Base-by-base conservation (phyloP, 2,113 vertebrate species). In the Scartelaos histophorus region DNA sequence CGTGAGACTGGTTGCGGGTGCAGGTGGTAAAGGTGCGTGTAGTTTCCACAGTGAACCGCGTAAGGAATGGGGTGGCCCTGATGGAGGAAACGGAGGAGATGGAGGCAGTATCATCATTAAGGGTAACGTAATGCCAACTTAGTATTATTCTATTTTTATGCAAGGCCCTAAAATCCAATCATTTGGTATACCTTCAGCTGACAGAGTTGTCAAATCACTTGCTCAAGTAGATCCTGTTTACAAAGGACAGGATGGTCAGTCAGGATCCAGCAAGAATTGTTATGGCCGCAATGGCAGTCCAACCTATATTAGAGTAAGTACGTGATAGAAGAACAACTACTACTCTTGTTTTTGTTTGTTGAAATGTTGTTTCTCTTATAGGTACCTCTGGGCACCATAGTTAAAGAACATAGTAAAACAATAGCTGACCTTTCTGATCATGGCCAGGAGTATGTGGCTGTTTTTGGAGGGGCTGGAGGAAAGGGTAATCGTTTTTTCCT, bases 401-500 rank as follows among this genome's bases (percentile, higher is more conserved):
- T 99, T 66, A 98, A 95, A 87, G 97, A 99, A 71, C 70, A 95
- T 7, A 87, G 86, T 0, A 13, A 29, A 3, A 76, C 88, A 0
- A 82, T 98, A 47, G 93, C 93, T 6, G 97, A 99, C 82, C 94
- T 99, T 5, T 91, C 91, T 1, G 25, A 56, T 3, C 89, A 95
- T 0, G 94, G 93, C 0, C 94, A 96, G 2, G 94, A 97, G 81
- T 98, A 93, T 35, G 3, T 97, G 2, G 97, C 96, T 0, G 96
- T 91, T 0, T 93, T 93, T 0, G 97, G 95, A 2, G 98, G 98
- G 0, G 74, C 89, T 0, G 97, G 98, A 17, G 98, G 98, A 2
- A 98, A 97, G 73, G 98, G 98, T 7, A 99, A 99, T 83, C 90
- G 93, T 16, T 98, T 97, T 51, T 99, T 96, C 73, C 91, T 99